These are phyloP conservation scores for Triops longicaudatus DNA, from an alignment of 1,140 invertebrate genomes.

Conservation along the genomic window DNA sequence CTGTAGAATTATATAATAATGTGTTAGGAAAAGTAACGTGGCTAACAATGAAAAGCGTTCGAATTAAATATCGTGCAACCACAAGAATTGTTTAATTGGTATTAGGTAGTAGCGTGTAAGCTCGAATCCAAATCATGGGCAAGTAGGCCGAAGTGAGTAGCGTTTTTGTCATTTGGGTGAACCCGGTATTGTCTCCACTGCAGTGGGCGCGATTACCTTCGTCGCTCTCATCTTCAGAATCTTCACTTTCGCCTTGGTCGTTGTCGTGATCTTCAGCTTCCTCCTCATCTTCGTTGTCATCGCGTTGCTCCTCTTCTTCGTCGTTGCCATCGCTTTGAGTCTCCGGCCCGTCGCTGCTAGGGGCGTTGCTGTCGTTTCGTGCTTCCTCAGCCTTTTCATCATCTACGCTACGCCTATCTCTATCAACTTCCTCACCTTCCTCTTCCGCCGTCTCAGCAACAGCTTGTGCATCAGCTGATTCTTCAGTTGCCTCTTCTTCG, in stretches of 20 bases:
- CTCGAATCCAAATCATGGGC: background rate
- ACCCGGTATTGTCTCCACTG: background rate
- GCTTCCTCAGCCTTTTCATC: conserved; percentile 22
- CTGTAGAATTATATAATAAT: background rate
- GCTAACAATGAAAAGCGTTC: background rate
- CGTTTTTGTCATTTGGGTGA: conserved; percentile 19
- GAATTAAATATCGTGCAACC: background rate
- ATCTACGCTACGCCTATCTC: conserved; percentile 17
- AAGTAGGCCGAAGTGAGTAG: conserved; percentile 16
- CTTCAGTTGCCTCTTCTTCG: conserved; percentile 42
- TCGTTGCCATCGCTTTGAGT: conserved; percentile 26
- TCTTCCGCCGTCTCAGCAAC: conserved; percentile 23
- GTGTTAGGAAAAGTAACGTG: background rate
- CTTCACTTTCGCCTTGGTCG: conserved; percentile 3
- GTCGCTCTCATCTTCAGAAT: conserved; percentile 26
- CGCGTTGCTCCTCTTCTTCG: conserved; percentile 32
- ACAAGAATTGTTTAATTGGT: background rate
- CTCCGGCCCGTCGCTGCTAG: conserved; percentile 9
- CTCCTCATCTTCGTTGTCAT: conserved; percentile 35
- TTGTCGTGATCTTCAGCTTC: conserved; percentile 30
- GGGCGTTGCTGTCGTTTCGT: conserved; percentile 25
- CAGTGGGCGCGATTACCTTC: conserved; percentile 26
- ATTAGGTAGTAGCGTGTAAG: background rate
- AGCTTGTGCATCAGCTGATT: conserved; percentile 33
- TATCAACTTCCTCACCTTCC: background rate